Base-by-base conservation (phyloP, 1,140 invertebrate species). In the Platyura marginata region DNA sequence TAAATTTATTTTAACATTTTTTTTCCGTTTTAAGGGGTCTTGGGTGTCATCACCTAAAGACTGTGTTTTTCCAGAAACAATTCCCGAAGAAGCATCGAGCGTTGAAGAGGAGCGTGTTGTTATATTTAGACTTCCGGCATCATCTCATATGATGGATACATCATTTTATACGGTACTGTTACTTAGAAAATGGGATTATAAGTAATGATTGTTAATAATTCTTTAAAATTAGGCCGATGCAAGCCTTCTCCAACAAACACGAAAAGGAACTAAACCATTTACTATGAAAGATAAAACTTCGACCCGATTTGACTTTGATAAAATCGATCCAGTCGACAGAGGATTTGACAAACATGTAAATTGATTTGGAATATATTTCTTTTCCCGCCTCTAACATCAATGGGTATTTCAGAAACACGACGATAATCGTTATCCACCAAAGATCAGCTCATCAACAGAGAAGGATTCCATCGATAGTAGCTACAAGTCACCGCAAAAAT, bases 51-150 rank as follows among this genome's bases (percentile, higher is more conserved):
- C 82, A 0, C 82, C 81, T 4, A 87, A 86, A 56, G 84, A 88
- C 46, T 83, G 79, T 3, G 77, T 78, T 35, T 89, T 89, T 58
- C 85, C 85, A 1, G 86, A 91, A 69, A 90, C 85, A 1, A 90
- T 90, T 49, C 85, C 86, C 0, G 86, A 91, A 64, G 87, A 91
- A 59, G 87, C 81, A 54, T 89, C 85, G 3, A 88, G 85, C 49
- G 81, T 82, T 36, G 85, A 89, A 62, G 87, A 90, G 56, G 86
- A 91, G 61, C 84, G 89, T 57, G 83, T 90, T 51, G 85, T 81
- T 51, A 68, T 61, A 20, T 61, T 61, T 41, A 44, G 59, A 15
- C 38, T 61, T 23, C 59, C 59, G n/a, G 51, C 57, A 25, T 45
- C 59, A 4, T 59, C 56, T 49, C 55, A 61, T 44, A n/a, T n/a